Evolutionary conservation across 1,140 invertebrate genomes (phyloP).

Genomic region (Kradibia gibbosae): DNA sequence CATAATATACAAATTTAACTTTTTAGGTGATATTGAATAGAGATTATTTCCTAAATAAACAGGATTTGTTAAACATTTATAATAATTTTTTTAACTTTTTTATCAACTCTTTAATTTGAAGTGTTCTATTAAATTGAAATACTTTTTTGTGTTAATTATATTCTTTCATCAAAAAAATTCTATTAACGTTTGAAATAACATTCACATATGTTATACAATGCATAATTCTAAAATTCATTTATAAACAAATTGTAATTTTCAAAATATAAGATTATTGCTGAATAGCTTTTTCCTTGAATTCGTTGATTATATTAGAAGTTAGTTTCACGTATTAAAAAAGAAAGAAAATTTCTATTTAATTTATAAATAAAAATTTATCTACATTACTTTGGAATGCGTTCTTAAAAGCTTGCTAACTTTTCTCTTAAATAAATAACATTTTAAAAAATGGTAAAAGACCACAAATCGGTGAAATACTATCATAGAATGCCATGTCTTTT

Average conservation of each 20-base stretch:
- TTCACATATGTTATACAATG: neutral
- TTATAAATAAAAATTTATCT: neutral
- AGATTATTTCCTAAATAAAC: too few relatives aligned
- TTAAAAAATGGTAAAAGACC: conserved; percentile 13
- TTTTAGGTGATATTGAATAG: too few relatives aligned
- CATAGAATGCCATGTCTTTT: conserved; percentile 18
- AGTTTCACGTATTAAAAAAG: neutral
- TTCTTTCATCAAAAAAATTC: too few relatives aligned
- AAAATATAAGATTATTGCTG: neutral
- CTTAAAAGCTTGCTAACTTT: neutral
- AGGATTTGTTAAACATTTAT: too few relatives aligned
- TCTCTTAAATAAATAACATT: neutral
- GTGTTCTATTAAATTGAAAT: too few relatives aligned
- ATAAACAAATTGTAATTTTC: neutral
- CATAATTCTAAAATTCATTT: neutral
- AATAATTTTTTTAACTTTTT: too few relatives aligned
- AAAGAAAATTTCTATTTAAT: neutral
- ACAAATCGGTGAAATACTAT: neutral
- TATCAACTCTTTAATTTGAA: too few relatives aligned
- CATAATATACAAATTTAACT: too few relatives aligned
- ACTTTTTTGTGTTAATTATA: too few relatives aligned
- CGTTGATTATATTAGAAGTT: neutral
- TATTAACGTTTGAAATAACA: neutral
- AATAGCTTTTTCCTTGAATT: neutral
- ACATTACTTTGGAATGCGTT: neutral